phyloP scores from a whole-genome alignment of 2,888 invertebrate species.

The Hypolimnas misippus region DNA sequence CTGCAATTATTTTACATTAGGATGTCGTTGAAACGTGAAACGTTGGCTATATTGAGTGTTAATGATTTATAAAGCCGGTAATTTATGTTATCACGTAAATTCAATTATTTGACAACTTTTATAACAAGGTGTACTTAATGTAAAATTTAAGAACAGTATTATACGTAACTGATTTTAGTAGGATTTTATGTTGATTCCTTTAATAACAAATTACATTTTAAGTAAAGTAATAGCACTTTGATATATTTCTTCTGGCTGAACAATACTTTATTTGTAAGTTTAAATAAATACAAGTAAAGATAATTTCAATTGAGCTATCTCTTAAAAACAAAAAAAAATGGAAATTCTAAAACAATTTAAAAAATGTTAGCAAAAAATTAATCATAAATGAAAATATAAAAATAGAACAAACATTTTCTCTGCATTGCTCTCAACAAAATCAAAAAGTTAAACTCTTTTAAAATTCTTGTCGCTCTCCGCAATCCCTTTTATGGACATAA shows the following conservation, averaged over 20 bases:
- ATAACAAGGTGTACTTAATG: no score
- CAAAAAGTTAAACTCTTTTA: constrained; percentile 9
- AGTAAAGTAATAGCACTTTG: no score
- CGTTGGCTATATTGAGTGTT: background rate
- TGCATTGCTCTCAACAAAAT: background rate
- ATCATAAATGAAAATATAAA: background rate
- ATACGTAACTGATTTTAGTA: no score
- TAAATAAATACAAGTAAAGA: no score
- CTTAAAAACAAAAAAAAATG: no score
- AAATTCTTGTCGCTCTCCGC: background rate
- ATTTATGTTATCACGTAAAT: background rate
- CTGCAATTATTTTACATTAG: background rate
- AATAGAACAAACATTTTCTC: background rate
- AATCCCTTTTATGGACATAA: constrained; percentile 42
- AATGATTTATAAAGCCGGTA: background rate
- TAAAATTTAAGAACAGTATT: no score
- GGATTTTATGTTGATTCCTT: no score
- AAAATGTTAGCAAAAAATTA: background rate
- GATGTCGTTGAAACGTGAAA: background rate
- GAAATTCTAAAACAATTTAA: background rate
- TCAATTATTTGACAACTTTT: no score
- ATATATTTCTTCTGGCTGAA: no score
- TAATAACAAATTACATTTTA: no score
- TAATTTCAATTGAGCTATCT: no score
- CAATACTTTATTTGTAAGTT: no score